Evolutionary conservation across 2,113 vertebrate genomes (phyloP).

Genomic region (Corythornis vintsioides): DNA sequence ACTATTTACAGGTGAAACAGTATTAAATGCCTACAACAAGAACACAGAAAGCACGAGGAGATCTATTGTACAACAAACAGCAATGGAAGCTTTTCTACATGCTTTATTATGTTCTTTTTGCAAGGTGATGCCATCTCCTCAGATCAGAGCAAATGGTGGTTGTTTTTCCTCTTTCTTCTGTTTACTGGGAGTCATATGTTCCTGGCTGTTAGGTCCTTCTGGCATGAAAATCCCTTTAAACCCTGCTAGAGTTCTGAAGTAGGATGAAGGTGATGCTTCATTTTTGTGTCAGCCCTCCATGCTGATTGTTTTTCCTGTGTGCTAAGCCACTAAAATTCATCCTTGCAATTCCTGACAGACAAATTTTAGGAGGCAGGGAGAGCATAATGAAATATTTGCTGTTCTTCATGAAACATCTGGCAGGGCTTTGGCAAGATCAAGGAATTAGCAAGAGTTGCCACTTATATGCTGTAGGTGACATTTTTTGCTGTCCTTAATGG

Average conservation of each 20-base stretch:
- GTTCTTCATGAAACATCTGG: constrained; percentile 52
- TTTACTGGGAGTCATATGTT: background rate
- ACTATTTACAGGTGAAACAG: background rate
- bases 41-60: background rate
- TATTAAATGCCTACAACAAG: background rate
- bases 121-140: background rate
- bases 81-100: background rate
- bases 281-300: background rate
- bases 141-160: background rate
- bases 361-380: constrained; percentile 25
- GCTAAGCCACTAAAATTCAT: background rate
- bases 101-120: background rate
- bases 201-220: background rate
- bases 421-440: constrained; percentile 48
- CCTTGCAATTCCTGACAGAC: constrained; percentile 2
- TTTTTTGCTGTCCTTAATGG: constrained; percentile 39
- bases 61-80: background rate
- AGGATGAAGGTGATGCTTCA: background rate
- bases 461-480: constrained; percentile 1
- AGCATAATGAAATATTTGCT: constrained; percentile 52
- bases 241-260: background rate
- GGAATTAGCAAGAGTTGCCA: constrained; percentile 36
- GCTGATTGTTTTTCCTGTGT: background rate
- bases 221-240: background rate
- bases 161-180: constrained; percentile 13